Percentiles rank a stretch among this genome's conserved stretches.
Conservation (phyloP, 2,888 invertebrate species). For the Lagria hirta region DNA sequence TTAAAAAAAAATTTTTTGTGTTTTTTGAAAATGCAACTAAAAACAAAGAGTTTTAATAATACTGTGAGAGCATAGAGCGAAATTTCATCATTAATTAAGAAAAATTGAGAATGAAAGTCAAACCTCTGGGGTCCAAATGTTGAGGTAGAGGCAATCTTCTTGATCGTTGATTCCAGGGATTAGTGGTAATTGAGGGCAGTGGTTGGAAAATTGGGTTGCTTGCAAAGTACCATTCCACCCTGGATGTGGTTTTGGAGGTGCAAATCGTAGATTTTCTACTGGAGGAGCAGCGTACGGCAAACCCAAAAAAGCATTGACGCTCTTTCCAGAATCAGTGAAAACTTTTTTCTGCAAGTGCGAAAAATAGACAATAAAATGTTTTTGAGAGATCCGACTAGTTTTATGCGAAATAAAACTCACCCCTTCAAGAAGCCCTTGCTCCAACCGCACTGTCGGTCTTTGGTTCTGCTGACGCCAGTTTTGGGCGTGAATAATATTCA, state of each 20-base stretch:
- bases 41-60: too few relatives aligned
- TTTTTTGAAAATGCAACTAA: too few relatives aligned
- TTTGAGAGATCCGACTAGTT: slow-evolving; percentile 5
- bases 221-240: slow-evolving; percentile 72
- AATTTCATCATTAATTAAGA: too few relatives aligned
- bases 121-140: slow-evolving; percentile 86
- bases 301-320: slow-evolving; percentile 72
- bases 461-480: slow-evolving; percentile 39
- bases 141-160: slow-evolving; percentile 89
- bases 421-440: slow-evolving; percentile 63
- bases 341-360: slow-evolving; percentile 54
- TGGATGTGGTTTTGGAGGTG: slow-evolving; percentile 68
- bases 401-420: slow-evolving; percentile 51
- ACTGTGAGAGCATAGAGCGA: too few relatives aligned
- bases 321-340: slow-evolving; percentile 63
- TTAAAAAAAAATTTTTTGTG: too few relatives aligned
- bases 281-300: slow-evolving; percentile 83
- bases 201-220: slow-evolving; percentile 69
- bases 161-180: slow-evolving; percentile 49
- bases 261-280: slow-evolving; percentile 71
- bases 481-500: slow-evolving; percentile 23
- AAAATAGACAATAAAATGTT: slow-evolving; percentile 41
- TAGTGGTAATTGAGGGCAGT: slow-evolving; percentile 64
- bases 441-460: slow-evolving; percentile 56
- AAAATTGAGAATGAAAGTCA: too few relatives aligned